Evolutionary conservation across 2,113 vertebrate genomes (phyloP), one percentile per base, ranked within the genome.

Genomic region (Cygnus atratus): DNA sequence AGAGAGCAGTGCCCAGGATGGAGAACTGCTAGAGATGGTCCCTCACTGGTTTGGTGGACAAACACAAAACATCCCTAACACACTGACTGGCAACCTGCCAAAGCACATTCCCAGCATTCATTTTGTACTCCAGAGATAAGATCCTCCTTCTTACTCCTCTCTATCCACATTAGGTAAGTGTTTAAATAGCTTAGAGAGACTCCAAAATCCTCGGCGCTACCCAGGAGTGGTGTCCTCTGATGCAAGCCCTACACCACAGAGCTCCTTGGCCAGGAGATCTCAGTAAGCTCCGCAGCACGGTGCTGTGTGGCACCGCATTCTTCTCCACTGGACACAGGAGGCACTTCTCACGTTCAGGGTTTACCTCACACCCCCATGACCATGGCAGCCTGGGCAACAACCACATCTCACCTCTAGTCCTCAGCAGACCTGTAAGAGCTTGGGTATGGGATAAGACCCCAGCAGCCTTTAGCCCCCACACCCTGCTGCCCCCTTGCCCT

Each of bases 121-220:
- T 61, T 82, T 67, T 55, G 46, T 6, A 81, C 66, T 78, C 0
- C 2, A 18, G 65, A 84, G 63, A 11, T 33, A 84, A 86, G 67
- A 94, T 72, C 29, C 50, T 84, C 18, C 57, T 63, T 10, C 59
- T 80, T 65, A 14, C 24, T 81, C 72, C 73, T 71, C 74, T 84
- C 61, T 63, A 26, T 21, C 90, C 35, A 48, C 7, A 65, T 63
- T 44, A 95, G 55, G 29, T 74, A 93, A 92, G 79, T 59, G 75
- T 57, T 90, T 83, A 80, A 95, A 92, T 6, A 90, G 72, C 67
- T 74, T 92, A 55, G 85, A 90, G 63, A 87, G 58, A 46, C 52
- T 88, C 44, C 66, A 70, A 95, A 84, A 75, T 61, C 57, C 73
- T 77, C 76, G 68, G 43, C 37, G 57, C 35, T 65, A 72, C 35